Conservation (phyloP, 2,113 vertebrate genomes). For the Oxyruncus cristatus region DNA sequence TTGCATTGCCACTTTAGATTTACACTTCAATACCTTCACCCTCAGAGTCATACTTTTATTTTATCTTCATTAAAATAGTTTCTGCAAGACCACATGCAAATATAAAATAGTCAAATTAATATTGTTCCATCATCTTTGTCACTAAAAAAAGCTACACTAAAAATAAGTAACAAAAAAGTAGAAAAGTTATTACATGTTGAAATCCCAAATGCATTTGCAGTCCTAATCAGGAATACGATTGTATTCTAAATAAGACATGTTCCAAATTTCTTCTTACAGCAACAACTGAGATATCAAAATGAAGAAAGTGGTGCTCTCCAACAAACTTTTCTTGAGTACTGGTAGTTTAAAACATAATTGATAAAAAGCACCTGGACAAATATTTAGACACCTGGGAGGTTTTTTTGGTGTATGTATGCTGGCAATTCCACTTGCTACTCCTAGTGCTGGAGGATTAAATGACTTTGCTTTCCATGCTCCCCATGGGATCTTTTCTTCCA, state of each 20-base stretch:
- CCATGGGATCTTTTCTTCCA: not conserved
- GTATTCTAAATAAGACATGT: not conserved
- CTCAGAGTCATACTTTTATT: not conserved
- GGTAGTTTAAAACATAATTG: not conserved
- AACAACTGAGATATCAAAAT: not conserved
- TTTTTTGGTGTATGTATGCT: not conserved
- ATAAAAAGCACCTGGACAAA: not conserved
- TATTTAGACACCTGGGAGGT: not conserved
- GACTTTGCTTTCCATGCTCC: not conserved
- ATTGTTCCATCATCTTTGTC: not conserved
- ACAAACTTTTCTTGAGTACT: not conserved
- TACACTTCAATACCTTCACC: not conserved
- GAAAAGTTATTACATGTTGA: not conserved
- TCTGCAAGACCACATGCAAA: not conserved
- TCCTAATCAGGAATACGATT: not conserved
- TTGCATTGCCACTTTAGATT: not conserved
- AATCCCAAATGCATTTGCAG: not conserved
- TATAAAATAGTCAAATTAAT: not conserved
- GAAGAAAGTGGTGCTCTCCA: not conserved
- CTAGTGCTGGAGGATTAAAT: not conserved
- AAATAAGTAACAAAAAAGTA: not conserved
- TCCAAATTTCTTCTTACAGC: not conserved
- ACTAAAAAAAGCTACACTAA: not conserved
- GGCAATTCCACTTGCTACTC: not conserved
- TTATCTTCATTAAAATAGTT: not conserved